Conservation (phyloP, 2,888 invertebrate species). For the Eudasyphora cyanicolor region DNA sequence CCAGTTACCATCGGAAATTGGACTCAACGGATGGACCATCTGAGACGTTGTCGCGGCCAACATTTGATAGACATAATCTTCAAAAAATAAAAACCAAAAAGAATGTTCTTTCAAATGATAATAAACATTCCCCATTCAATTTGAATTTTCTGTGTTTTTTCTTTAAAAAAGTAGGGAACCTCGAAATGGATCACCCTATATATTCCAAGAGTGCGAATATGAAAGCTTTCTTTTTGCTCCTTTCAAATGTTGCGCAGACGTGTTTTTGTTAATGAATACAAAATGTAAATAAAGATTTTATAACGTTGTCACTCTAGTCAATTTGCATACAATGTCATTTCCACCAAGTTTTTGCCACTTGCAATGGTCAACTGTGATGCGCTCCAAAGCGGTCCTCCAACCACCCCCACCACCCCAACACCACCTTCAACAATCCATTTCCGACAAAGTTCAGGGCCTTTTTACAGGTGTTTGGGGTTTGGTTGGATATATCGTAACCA, state of each 20-base stretch:
- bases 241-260: not conserved
- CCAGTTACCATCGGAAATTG: too few relatives aligned
- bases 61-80: too few relatives aligned
- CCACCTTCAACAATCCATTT: not conserved
- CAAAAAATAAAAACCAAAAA: too few relatives aligned
- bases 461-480: not conserved
- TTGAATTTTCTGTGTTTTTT: too few relatives aligned
- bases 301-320: not conserved
- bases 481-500: not conserved
- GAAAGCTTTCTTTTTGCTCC: not conserved
- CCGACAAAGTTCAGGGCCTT: not conserved
- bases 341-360: not conserved
- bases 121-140: too few relatives aligned
- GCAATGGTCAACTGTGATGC: not conserved
- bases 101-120: too few relatives aligned
- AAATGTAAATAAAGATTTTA: not conserved
- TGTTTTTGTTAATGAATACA: not conserved
- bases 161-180: too few relatives aligned
- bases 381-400: too few relatives aligned
- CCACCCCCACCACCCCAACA: not conserved
- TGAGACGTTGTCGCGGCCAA: too few relatives aligned
- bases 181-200: too few relatives aligned
- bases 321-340: constrained; percentile 1
- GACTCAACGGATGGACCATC: too few relatives aligned
- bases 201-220: not conserved